Base-by-base conservation (phyloP, 1,140 invertebrate genomes). In the Camponotus floridanus region DNA sequence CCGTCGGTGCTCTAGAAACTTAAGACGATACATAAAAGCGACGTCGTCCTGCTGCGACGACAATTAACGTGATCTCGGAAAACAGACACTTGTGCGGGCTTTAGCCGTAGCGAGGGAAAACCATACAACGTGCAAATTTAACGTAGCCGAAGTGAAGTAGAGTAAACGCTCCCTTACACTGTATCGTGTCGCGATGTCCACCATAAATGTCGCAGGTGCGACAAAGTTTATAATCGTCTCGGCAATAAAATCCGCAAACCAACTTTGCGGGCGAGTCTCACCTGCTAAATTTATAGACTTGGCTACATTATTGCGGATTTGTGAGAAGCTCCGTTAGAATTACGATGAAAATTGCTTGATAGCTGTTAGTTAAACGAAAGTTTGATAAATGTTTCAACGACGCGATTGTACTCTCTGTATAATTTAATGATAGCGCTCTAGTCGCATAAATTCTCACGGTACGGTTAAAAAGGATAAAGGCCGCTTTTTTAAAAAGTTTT, bases 1-100 rank as follows among this genome's bases (percentile, higher is more conserved):
- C 51, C 67, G 36, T 84, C 70, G 73, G 65, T 67, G 48, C 33
- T 48, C 87, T 80, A 89, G 80, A 70, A 80, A 80, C 80, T 90
- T 68, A 80, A 65, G 76, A 70, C 64, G 31, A 70, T 15, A 51
- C 48, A 45, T 33, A 76, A 87, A 78, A 55, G 15, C 51, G 59
- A n/a, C 42, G n/a, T 68, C 31, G 36, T 57, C 42, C 64, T 21
- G 59, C 74, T 70, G 55, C 33, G 64, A 68, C 18, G 61, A 55
- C 45, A 78, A 71, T 70, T 87, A 88, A 87, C 70, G 86, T 83
- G 86, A 81, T 65, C 51, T 59, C 45, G 33, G 45, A 33, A 85
- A 78, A 78, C 73, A 65, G 74, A 78, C 45, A 55, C 31, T 78
- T 59, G 36, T 2, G 33, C 39, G 70, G 11, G 18, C 18, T 26